A percentile compares a stretch with the other conserved stretches of the same genome.
phyloP scores from a whole-genome alignment of 2,888 invertebrate genomes.

The Microchrysa polita region DNA sequence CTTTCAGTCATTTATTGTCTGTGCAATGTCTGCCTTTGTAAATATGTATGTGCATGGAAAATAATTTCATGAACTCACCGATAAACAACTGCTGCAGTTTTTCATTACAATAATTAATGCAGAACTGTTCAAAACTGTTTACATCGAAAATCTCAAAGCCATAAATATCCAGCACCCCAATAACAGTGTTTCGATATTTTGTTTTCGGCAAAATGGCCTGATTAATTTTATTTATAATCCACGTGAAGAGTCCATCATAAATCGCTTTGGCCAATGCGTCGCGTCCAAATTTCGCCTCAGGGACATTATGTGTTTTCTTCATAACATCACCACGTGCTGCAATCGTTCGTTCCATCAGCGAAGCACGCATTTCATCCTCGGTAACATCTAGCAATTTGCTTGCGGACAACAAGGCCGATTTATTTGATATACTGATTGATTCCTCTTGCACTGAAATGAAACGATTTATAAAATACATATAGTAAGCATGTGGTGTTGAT shows the following conservation, averaged over 20 bases:
- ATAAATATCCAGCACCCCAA: constrained; percentile 96
- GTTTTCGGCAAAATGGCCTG: constrained; percentile 81
- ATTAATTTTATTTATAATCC: constrained; percentile 93
- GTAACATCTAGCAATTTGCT: constrained; percentile 74
- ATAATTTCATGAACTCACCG: constrained; percentile 74
- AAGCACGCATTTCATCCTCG: constrained; percentile 73
- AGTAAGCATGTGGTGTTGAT: too few species aligned
- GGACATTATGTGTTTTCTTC: constrained; percentile 86
- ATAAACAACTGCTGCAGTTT: constrained; percentile 98
- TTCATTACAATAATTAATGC: constrained; percentile 99
- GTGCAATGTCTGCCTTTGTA: too few species aligned
- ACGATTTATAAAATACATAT: neutral
- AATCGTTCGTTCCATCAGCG: constrained; percentile 88
- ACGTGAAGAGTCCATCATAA: constrained; percentile 92
- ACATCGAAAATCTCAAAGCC: constrained; percentile 98
- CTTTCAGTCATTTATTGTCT: too few species aligned
- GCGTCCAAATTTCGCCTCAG: constrained; percentile 86
- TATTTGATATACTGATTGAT: constrained; percentile 69
- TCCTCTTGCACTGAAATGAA: constrained; percentile 71
- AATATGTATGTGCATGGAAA: too few species aligned
- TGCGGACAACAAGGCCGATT: constrained; percentile 69
- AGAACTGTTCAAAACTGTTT: constrained; percentile 98
- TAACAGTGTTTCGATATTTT: constrained; percentile 60
- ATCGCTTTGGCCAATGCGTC: constrained; percentile 96
- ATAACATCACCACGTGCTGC: constrained; percentile 93